Base-by-base conservation (phyloP, 1,140 invertebrate genomes). In the Copidosoma floridanum region DNA sequence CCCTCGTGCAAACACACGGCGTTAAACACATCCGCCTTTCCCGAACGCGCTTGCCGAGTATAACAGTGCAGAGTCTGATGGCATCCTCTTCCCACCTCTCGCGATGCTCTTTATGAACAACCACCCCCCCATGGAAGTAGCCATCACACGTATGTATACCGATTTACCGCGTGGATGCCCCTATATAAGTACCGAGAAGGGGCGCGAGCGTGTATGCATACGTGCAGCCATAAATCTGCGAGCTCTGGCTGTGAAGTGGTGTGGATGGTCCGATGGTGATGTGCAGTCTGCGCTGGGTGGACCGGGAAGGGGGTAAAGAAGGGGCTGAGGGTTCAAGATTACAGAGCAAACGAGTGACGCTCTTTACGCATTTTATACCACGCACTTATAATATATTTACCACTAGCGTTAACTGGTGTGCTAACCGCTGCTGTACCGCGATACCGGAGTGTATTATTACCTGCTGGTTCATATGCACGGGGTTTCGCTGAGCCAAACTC, bases 211-310 rank as follows among this genome's bases (percentile, higher is more conserved):
- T 20, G 35, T 21, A 41, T 7, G 24, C 65, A 69, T 67, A 46
- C 68, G 72, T 68, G 76, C 67, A 73, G 64, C 67, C 67, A 75
- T 78, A 80, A 78, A 79, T 79, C 70, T 67, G 65, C 61, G 68
- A 62, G 68, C 68, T 69, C 72, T 74, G 68, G 68, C 72, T 71
- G 71, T 73, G 71, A 78, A 78, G 71, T 74, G 76, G 75, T 69
- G 69, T 75, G 68, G 75, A 80, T 79, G 71, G 76, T 74, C 67
- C 73, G 76, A 74, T 65, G 67, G 61, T 68, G 72, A 67, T 69
- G 68, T n/a, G 63, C 56, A 59, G 67, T n/a, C n/a, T n/a, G n/a
- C n/a, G n/a, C n/a, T n/a, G n/a, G n/a, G n/a, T n/a, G n/a, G n/a
- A 66, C 67, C 65, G 65, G 65, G 66, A 61, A 57, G 66, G 64